These are phyloP conservation scores for Oreotragus oreotragus DNA, from an alignment of 2,113 vertebrate species.

Conservation along the genomic window DNA sequence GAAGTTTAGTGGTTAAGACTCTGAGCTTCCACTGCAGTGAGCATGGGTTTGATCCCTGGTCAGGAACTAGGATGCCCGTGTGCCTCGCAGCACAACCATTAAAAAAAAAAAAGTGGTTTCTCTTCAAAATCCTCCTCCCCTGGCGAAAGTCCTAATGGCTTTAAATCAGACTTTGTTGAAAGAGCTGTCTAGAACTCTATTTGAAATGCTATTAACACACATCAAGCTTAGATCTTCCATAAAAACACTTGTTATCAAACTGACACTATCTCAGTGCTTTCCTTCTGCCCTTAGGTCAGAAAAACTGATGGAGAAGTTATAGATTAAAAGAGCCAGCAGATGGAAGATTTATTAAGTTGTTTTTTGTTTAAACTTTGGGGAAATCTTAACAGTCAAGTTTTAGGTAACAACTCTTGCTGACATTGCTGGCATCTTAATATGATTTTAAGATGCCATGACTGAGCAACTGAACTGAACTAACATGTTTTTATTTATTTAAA, in stretches of 20 bases:
- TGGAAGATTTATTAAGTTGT: not conserved
- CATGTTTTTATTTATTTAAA: slow-evolving; percentile 48
- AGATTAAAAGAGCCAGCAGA: slow-evolving; percentile 3
- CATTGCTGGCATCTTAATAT: slow-evolving; percentile 37
- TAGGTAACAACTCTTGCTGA: not conserved
- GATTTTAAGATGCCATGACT: not conserved
- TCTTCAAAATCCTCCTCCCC: not conserved
- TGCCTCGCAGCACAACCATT: not conserved
- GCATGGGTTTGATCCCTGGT: not conserved
- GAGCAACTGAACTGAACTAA: not conserved
- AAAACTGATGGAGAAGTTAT: slow-evolving; percentile 33
- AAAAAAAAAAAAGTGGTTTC: not conserved
- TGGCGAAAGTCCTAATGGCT: not conserved
- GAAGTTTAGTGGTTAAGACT: not conserved
- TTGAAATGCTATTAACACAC: not conserved
- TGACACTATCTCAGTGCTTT: not conserved
- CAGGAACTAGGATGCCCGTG: not conserved
- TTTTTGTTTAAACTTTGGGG: not conserved
- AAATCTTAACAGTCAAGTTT: slow-evolving; percentile 43
- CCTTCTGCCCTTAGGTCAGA: slow-evolving; percentile 43
- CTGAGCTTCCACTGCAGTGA: not conserved
- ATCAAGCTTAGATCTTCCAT: not conserved
- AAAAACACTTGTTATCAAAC: slow-evolving; percentile 30
- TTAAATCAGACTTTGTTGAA: slow-evolving; percentile 10
- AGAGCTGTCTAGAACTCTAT: not conserved